Percentiles rank a stretch among this genome's conserved stretches.
Conservation (phyloP, 1,140 invertebrate genomes). For the Bombus confusus region DNA sequence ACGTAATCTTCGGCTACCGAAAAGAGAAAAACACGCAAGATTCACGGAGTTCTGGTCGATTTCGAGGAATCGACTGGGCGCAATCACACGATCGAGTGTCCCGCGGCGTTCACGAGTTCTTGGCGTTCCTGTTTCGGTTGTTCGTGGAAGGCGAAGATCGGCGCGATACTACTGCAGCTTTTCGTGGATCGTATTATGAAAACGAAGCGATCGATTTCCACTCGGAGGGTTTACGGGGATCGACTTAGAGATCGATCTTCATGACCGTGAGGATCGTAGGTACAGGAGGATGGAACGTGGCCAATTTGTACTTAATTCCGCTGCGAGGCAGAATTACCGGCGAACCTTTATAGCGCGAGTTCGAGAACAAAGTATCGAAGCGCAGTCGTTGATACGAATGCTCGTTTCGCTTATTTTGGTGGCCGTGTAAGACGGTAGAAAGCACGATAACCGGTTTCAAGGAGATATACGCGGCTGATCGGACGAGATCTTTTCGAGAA, state of each 20-base stretch:
- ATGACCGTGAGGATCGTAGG: background rate
- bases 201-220: constrained; percentile 7
- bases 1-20: background rate
- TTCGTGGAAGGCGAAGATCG: constrained; percentile 50
- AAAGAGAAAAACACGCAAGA: constrained; percentile 44
- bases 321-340: constrained; percentile 8
- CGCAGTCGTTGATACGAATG: background rate
- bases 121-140: background rate
- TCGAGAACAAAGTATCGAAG: constrained; percentile 13
- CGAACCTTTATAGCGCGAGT: background rate
- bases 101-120: constrained; percentile 15
- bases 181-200: constrained; percentile 10
- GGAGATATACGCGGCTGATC: background rate
- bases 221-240: background rate
- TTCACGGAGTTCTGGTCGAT: constrained; percentile 22
- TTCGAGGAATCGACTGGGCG: constrained; percentile 56
- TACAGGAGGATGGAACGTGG: background rate
- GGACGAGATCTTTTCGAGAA: background rate
- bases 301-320: constrained; percentile 6
- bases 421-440: constrained; percentile 16
- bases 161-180: background rate
- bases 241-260: constrained; percentile 22
- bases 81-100: constrained; percentile 28
- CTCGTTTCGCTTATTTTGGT: constrained; percentile 4
- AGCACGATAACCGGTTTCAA: constrained; percentile 11